Evolutionary conservation across 2,888 invertebrate genomes (phyloP), one percentile per base, ranked within the genome.

Genomic region (Zele albiditarsus): DNA sequence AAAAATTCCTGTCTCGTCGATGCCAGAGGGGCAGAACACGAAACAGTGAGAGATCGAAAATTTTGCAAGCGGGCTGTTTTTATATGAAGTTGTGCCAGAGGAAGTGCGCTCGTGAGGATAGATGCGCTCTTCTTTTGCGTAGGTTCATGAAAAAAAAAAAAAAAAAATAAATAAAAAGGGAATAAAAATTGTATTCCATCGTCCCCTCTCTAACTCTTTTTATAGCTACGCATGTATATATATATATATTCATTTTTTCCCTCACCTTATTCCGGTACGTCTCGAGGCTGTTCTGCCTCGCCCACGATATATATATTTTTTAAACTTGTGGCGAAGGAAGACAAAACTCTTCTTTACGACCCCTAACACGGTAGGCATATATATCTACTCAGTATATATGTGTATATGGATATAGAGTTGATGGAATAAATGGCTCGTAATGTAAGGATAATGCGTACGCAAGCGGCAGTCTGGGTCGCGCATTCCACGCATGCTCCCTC

Each of bases 341-440:
- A 77, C 78, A 79, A 78, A 77, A 78, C 74, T 76, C 74, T 75
- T 76, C 72, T 78, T 79, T 78, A 80, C 78, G 79, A 80, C 67
- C 67, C 73, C 63, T 33, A 63, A 42, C 60, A 63, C 76, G 74
- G 73, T 77, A 79, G 78, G 70, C 74, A 71, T 73, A 74, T 73
- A 75, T 46, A 33, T 62, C 63, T 57, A 57, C 57, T 57, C 10
- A 12, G 12, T 58, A 4, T 63, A 53, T 38, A 58, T 74, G 58
- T 68, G 53, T 57, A 23, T 57, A 73, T 69, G 74, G 38, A 38
- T 78, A 78, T 75, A 79, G 78, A 79, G 78, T 79, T 75, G 82
- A 81, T 82, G 82, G 80, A 82, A 83, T 82, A 83, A 82, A 83
- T 81, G 79, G 80, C 78, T 80, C 80, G 80, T 83, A 83, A 82